Percentiles rank a stretch among this genome's conserved stretches.
phyloP scores from a whole-genome alignment of 2,113 vertebrate species.

The Suncus etruscus region DNA sequence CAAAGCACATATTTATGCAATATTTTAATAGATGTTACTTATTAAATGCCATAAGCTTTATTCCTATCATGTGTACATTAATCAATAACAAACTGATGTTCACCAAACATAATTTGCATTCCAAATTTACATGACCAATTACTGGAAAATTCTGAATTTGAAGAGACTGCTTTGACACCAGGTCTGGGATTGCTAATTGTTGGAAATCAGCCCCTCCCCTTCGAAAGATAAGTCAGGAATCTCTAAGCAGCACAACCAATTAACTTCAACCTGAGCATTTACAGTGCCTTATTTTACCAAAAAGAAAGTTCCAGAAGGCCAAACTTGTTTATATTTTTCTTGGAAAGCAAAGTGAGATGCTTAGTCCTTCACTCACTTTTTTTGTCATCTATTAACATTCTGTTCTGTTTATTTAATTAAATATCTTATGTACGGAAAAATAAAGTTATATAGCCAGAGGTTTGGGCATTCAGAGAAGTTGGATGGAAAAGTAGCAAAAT shows the following conservation, averaged over 20 bases:
- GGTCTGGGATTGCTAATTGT: background rate
- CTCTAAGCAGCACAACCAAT: background rate
- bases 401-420: background rate
- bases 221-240: background rate
- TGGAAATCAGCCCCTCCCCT: background rate
- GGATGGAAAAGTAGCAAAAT: slow-evolving; percentile 30
- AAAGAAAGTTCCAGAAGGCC: no score
- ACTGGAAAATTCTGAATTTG: background rate
- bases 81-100: background rate
- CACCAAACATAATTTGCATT: background rate
- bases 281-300: no score
- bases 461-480: background rate
- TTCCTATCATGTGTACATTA: background rate
- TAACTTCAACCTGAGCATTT: no score
- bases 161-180: background rate
- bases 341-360: background rate
- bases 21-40: slow-evolving; percentile 8
- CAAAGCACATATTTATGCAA: background rate
- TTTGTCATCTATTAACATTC: background rate
- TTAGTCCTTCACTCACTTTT: background rate
- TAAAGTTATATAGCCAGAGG: background rate
- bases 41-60: background rate
- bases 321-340: background rate
- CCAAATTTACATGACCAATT: background rate
- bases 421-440: background rate